Base-by-base conservation (phyloP, 2,113 vertebrate genomes). In the Cryptomyrus ogoouensis region DNA sequence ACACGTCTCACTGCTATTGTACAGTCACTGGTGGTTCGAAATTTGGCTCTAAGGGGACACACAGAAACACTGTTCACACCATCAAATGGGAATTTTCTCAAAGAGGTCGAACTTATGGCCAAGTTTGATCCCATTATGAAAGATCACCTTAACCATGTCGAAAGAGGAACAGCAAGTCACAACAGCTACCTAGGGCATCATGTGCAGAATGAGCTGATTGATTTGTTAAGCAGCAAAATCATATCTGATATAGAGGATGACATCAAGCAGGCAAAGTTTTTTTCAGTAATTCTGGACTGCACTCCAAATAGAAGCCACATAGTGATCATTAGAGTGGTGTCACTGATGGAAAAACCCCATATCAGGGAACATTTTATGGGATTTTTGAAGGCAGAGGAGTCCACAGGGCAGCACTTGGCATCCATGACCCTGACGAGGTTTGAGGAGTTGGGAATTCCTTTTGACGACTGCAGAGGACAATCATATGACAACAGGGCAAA, bases 1-100 rank as follows among this genome's bases (percentile, higher is more conserved):
- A 89, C 85, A 83, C n/a, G 62, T 47, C 89, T 91, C 21, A 47
- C 86, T 83, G 88, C 83, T 50, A 89, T 91, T 56, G 42, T 90
- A 27, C 88, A 91, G 50, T 91, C 88, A 53, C 74, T 92, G 44
- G 90, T 86, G 21, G 5, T 89, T n/a, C 7, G 83, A 89, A 90
- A 92, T 90, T 5, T 77, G 88, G 83, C 91, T 62, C 50, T 91
- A 77, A 91, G 89, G 88, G 88, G 90, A 84, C 47, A 90, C 88
- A 89, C 88, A 91, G 90, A 92, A 86, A 91, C 50, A 91, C 74
- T 91, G 42, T 88, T 83, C 83, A 70, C 88, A 46, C 91, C 90
- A 90, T 91, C 89, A 91, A 92, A 92, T 91, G 88, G 91, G 24
- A 88, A 90, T 39, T 91, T 90, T 17, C 84, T 91, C 66, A 90